Percentiles rank a stretch among this genome's conserved stretches.
phyloP scores from a whole-genome alignment of 2,113 vertebrate species.

The Pelodiscus sinensis region DNA sequence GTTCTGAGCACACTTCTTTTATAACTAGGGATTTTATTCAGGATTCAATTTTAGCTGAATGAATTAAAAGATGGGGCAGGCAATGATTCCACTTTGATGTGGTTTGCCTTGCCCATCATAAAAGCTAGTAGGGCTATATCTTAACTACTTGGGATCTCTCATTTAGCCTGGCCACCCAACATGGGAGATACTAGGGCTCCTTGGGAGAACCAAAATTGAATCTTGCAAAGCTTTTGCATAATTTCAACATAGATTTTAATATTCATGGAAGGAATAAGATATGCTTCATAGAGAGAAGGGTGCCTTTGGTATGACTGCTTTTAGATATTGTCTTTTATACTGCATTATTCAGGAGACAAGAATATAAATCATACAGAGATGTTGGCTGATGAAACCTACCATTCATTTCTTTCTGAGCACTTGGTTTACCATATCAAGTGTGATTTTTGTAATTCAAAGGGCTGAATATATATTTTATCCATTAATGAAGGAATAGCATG shows the following conservation, averaged over 20 bases:
- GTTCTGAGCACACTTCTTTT: neutral
- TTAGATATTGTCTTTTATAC: slow-evolving; percentile 20
- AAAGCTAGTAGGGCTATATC: neutral
- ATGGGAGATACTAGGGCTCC: neutral
- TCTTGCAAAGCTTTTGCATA: neutral
- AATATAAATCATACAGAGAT: slow-evolving; percentile 21
- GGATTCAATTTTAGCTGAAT: neutral
- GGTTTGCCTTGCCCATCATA: neutral
- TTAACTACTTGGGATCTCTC: neutral
- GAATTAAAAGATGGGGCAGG: neutral
- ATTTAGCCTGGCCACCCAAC: neutral
- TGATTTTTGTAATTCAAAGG: neutral
- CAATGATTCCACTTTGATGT: neutral
- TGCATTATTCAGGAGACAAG: slow-evolving; percentile 22
- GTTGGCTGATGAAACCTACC: neutral
- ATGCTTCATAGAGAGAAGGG: slow-evolving; percentile 16
- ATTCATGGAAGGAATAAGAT: slow-evolving; percentile 32
- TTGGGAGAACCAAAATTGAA: neutral
- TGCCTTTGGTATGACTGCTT: slow-evolving; percentile 14
- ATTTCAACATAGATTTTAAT: slow-evolving; percentile 15
- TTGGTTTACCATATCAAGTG: neutral
- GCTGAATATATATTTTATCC: neutral
- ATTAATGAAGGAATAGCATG: neutral
- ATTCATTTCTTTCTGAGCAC: slow-evolving; percentile 4
- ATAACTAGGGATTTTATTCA: neutral